phyloP scores from a whole-genome alignment of 2,888 invertebrate genomes.

The Parthenolecanium corni region DNA sequence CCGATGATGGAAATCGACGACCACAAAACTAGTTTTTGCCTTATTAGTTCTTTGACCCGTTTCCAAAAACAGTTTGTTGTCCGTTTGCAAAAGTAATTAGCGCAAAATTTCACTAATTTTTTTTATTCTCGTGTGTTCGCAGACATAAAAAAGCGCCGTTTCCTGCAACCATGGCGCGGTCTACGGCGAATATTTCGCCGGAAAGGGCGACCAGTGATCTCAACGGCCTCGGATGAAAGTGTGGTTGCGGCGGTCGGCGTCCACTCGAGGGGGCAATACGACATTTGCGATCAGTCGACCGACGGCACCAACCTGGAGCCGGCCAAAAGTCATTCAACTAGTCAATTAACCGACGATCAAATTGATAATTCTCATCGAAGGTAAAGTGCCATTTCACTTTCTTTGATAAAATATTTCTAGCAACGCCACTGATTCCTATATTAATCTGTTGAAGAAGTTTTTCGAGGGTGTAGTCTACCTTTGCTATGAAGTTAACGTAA shows the following conservation, averaged over 20 bases:
- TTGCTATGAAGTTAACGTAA: neutral
- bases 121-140: conserved; percentile 31
- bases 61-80: no score
- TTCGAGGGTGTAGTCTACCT: neutral
- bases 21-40: no score
- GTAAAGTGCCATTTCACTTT: conserved; percentile 37
- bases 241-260: conserved; percentile 35
- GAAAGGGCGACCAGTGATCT: conserved; percentile 35
- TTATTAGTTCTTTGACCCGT: no score
- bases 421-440: neutral
- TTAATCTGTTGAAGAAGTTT: neutral
- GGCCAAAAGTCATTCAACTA: conserved; percentile 32
- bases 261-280: conserved; percentile 36
- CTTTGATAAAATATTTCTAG: no score
- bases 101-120: neutral
- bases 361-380: conserved; percentile 43
- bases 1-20: no score
- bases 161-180: conserved; percentile 48
- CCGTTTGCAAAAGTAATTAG: no score
- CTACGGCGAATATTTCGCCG: conserved; percentile 60
- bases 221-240: conserved; percentile 35
- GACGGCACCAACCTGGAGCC: conserved; percentile 25
- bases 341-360: conserved; percentile 39
- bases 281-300: conserved; percentile 37
- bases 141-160: conserved; percentile 50